These are phyloP conservation scores for Tetragnatha montana DNA, from an alignment of 2,888 invertebrate species.

Conservation along the genomic window DNA sequence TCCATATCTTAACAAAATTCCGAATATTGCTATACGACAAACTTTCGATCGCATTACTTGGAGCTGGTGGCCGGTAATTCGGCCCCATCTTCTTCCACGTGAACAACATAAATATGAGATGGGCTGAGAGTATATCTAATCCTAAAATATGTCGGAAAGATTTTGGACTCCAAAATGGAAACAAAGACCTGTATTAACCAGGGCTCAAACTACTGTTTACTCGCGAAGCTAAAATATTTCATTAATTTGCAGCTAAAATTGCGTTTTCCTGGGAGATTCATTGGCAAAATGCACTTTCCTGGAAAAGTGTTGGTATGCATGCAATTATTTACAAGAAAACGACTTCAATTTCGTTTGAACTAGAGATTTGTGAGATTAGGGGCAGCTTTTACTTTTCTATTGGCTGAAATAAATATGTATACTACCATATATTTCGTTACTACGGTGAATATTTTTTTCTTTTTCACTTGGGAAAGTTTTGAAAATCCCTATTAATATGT, in stretches of 20 bases:
- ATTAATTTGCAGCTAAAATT: not conserved
- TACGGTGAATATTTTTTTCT: too few species aligned
- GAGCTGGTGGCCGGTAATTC: not conserved
- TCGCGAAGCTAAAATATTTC: not conserved
- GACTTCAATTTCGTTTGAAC: not conserved
- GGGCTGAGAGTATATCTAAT: not conserved
- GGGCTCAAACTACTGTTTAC: not conserved
- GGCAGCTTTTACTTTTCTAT: not conserved
- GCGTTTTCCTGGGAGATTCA: not conserved
- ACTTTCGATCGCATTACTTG: not conserved
- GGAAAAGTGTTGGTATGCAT: not conserved
- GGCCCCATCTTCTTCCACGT: not conserved
- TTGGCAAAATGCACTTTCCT: not conserved
- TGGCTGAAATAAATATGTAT: not conserved
- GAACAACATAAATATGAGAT: not conserved
- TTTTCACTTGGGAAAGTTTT: not conserved
- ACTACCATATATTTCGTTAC: too few species aligned
- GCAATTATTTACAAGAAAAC: not conserved
- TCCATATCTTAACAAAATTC: too few species aligned
- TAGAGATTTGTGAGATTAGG: not conserved
- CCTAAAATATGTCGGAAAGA: not conserved
- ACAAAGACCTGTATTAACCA: not conserved
- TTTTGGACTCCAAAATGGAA: not conserved
- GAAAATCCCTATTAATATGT: not conserved
- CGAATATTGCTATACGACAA: too few species aligned